Conservation (phyloP, 2,797 vertebrate genomes). For the Coluber constrictor region DNA sequence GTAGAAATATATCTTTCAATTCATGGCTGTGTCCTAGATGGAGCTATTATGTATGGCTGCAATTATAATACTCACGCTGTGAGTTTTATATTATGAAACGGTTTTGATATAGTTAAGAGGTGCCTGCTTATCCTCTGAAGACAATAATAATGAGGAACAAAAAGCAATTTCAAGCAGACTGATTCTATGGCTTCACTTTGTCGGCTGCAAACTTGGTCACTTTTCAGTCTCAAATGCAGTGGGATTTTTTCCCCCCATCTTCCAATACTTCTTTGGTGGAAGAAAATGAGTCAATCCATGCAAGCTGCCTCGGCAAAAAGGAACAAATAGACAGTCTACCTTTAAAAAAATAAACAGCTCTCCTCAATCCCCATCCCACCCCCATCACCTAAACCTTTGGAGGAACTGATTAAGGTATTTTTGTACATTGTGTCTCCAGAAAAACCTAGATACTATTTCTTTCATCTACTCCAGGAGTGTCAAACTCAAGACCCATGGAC, state of each 20-base stretch:
- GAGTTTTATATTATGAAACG: conserved; percentile 38
- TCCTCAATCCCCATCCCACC: neutral
- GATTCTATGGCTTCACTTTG: neutral
- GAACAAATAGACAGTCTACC: neutral
- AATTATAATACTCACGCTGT: conserved; percentile 41
- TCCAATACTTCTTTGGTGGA: neutral
- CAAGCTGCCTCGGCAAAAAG: neutral
- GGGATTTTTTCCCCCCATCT: neutral
- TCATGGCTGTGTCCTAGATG: conserved; percentile 28
- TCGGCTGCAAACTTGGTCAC: neutral
- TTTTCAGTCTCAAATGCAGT: neutral
- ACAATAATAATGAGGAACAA: conserved; percentile 4
- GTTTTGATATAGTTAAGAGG: conserved; percentile 26
- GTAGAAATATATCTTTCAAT: conserved; percentile 33
- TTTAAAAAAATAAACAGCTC: neutral
- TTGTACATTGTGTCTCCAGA: neutral
- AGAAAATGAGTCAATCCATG: neutral
- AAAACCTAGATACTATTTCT: neutral
- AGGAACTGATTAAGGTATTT: neutral
- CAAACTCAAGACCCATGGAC: too few species aligned
- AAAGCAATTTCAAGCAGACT: conserved; percentile 21
- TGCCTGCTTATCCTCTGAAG: conserved; percentile 25
- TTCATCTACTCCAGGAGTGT: neutral
- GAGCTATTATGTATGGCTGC: conserved; percentile 35
- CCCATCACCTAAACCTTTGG: neutral